phyloP scores from a whole-genome alignment of 2,113 vertebrate species.

The Malaclemys terrapin region DNA sequence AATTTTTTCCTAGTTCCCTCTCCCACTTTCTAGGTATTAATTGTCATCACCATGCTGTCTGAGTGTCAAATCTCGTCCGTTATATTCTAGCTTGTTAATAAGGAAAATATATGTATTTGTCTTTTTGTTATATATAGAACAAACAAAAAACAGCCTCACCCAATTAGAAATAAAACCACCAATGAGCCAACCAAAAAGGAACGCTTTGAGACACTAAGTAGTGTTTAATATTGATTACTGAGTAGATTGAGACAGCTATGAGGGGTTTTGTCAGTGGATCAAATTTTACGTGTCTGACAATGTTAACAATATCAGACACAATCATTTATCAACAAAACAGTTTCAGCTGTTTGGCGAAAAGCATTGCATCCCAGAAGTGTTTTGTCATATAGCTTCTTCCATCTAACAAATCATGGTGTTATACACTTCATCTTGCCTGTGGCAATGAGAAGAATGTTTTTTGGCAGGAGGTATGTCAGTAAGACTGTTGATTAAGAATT shows the following conservation, averaged over 20 bases:
- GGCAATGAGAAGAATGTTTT: constrained; percentile 65
- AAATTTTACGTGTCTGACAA: constrained; percentile 69
- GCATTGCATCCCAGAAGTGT: constrained; percentile 68
- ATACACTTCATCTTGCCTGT: constrained; percentile 66
- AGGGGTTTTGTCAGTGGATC: constrained; percentile 77
- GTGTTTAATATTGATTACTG: constrained; percentile 76
- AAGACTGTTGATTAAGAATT: constrained; percentile 60
- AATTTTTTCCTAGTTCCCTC: background rate
- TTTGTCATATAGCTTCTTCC: constrained; percentile 68
- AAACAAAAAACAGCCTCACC: background rate
- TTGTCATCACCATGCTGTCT: background rate
- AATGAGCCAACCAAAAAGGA: constrained; percentile 52
- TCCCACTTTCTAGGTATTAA: background rate
- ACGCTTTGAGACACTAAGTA: constrained; percentile 69
- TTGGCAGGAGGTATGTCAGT: constrained; percentile 51
- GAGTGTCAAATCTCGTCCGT: background rate
- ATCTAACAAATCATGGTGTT: constrained; percentile 80
- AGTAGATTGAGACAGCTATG: constrained; percentile 77
- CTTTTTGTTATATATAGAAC: constrained; percentile 2
- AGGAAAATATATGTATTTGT: constrained; percentile 27
- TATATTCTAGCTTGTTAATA: background rate
- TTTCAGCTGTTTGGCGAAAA: constrained; percentile 76
- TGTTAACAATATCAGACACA: constrained; percentile 57
- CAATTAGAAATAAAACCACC: background rate
- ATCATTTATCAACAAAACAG: constrained; percentile 74